Evolutionary conservation across 2,797 vertebrate species (phyloP).

Genomic region (Gambusia yucatana): DNA sequence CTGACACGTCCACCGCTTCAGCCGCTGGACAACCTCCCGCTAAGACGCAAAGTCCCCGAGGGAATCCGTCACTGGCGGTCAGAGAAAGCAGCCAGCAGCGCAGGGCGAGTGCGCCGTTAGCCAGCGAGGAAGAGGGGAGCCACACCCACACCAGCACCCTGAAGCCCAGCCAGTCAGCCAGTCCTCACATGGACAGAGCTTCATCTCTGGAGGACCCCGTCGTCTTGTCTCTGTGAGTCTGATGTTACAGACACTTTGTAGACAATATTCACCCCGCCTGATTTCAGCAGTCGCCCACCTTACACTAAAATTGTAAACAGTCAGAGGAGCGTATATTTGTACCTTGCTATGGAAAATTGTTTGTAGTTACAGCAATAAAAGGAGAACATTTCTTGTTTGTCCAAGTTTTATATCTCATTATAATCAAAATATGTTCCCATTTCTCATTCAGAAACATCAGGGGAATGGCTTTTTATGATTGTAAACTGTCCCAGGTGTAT

Average conservation of each 20-base stretch:
- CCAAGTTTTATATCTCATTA: too few relatives aligned
- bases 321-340: too few relatives aligned
- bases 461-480: too few relatives aligned
- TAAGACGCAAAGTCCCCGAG: conserved; percentile 54
- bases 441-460: too few relatives aligned
- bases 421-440: too few relatives aligned
- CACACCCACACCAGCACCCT: conserved; percentile 76
- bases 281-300: neutral
- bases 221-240: conserved; percentile 90
- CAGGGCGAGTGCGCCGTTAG: conserved; percentile 59
- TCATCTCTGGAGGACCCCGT: conserved; percentile 89
- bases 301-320: too few relatives aligned
- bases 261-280: neutral
- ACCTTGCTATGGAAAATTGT: too few relatives aligned
- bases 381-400: too few relatives aligned
- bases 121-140: conserved; percentile 83
- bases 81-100: conserved; percentile 42
- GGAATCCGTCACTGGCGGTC: conserved; percentile 41
- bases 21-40: conserved; percentile 65
- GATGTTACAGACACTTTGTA: neutral
- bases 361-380: too few relatives aligned
- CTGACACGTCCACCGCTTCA: conserved; percentile 79
- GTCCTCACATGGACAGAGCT: conserved; percentile 71
- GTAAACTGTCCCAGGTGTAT: too few relatives aligned
- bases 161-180: conserved; percentile 57